Base-by-base conservation (phyloP, 2,888 invertebrate species). In the Agriopis marginaria region DNA sequence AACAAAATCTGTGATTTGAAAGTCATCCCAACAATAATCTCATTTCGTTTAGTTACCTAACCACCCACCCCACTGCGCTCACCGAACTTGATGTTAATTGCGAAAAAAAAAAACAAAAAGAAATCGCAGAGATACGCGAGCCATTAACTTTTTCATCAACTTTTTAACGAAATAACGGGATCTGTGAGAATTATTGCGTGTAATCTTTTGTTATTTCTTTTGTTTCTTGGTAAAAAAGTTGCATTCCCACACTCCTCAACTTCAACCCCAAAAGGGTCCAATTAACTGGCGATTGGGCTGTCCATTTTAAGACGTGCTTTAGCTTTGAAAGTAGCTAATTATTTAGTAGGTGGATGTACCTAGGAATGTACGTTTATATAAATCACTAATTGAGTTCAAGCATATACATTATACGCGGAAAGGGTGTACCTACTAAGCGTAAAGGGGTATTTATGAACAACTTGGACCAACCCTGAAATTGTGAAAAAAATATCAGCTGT, bases 111-210 rank as follows among this genome's bases (percentile, higher is more conserved):
- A 87, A 70, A 56, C 66, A 68, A 82, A 90, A 87, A 86, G 84
- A 85, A 89, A 92, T 91, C 87, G 91, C 90, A 90, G 87, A 88
- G 91, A 90, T 89, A 89, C 87, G 86, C 87, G 83, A 87, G 85
- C 90, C 91, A 91, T 91, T 91, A 91, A 85, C 79, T 88, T 89
- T 89, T 89, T 90, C 82, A 55, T 75, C 59, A 72, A 78, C 87
- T 90, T 90, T 90, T 87, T 79, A 23, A 74, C 81, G 23, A 80
- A 80, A 84, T 92, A 92, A 92, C 92, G 92, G 92, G 86, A 89
- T 83, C 82, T 67, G 53, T 56, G 47, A 75, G 77, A 89, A 92
- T 92, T 92, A 92, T 89, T 88, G 91, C 90, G 89, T 91, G 88
- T 92, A 92, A 92, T 91, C 90, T 91, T 91, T 88, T 88, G 87